A percentile compares a stretch with the other conserved stretches of the same genome.
These are phyloP conservation scores for Oryzias dopingdopingensis DNA, from an alignment of 2,797 vertebrate genomes.

Conservation along the genomic window DNA sequence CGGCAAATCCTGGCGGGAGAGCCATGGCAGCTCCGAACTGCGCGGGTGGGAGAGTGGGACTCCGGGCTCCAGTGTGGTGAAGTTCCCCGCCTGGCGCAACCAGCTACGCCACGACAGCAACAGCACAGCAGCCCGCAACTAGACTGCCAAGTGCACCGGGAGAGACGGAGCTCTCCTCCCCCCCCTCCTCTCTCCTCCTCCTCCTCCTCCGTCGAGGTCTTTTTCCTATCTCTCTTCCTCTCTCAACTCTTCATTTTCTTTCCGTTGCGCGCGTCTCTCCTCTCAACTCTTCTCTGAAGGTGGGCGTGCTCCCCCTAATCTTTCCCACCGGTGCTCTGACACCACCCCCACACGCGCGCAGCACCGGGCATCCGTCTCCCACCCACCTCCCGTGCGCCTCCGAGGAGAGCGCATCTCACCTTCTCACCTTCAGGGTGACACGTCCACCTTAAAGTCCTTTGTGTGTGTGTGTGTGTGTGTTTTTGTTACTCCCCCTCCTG, in stretches of 20 bases:
- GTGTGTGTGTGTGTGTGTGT: not conserved
- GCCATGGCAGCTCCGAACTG: constrained; percentile 87
- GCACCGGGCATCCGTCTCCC: constrained; percentile 34
- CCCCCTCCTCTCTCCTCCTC: constrained; percentile 48
- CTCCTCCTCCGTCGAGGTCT: constrained; percentile 30
- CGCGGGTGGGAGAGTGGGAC: constrained; percentile 84
- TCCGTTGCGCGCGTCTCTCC: constrained; percentile 9
- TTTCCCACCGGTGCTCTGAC: constrained; percentile 39
- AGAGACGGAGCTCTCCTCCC: constrained; percentile 74
- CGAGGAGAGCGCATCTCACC: constrained; percentile 38
- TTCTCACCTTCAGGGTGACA: constrained; percentile 8
- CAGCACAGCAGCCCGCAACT: constrained; percentile 83
- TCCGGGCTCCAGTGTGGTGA: constrained; percentile 84
- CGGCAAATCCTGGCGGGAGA: constrained; percentile 79
- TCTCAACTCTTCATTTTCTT: constrained; percentile 52
- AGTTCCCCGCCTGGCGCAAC: constrained; percentile 80
- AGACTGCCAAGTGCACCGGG: constrained; percentile 83
- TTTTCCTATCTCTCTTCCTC: constrained; percentile 38
- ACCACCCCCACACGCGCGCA: constrained; percentile 22
- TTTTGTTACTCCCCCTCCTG: no score
- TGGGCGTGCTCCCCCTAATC: constrained; percentile 27
- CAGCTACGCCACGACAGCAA: constrained; percentile 83
- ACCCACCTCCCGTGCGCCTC: constrained; percentile 45
- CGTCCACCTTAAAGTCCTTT: constrained; percentile 11
- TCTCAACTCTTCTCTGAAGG: constrained; percentile 39